Percentiles rank a stretch among this genome's conserved stretches.
Evolutionary conservation across 2,113 vertebrate genomes (phyloP).

Genomic region (Centropristis striata): DNA sequence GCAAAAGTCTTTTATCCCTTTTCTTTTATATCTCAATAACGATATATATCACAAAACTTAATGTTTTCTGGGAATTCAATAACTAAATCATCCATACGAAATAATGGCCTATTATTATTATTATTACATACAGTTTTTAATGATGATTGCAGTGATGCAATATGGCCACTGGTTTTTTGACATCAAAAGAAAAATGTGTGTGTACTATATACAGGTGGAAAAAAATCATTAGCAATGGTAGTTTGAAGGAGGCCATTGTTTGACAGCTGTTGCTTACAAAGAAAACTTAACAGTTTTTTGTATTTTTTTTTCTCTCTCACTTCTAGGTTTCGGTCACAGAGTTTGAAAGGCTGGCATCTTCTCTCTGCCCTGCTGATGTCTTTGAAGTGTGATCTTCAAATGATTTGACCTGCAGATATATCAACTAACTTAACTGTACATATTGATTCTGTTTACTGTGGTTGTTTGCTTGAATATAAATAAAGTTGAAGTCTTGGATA

Average conservation of each 20-base stretch:
- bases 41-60: too few relatives aligned
- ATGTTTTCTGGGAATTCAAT: too few relatives aligned
- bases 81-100: too few relatives aligned
- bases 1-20: too few relatives aligned
- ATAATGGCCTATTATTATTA: too few relatives aligned
- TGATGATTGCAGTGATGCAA: too few relatives aligned
- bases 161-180: too few relatives aligned
- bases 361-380: constrained; percentile 68
- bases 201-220: too few relatives aligned
- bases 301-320: background rate
- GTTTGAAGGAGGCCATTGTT: background rate
- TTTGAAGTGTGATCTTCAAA: constrained; percentile 68
- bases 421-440: constrained; percentile 50
- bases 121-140: too few relatives aligned
- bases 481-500: constrained; percentile 37
- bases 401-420: background rate
- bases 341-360: constrained; percentile 70
- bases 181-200: too few relatives aligned
- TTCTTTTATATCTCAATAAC: too few relatives aligned
- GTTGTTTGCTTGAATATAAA: constrained; percentile 28
- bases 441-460: constrained; percentile 25
- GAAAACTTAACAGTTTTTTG: background rate
- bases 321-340: constrained; percentile 76
- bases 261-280: background rate
- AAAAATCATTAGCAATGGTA: background rate